These are phyloP conservation scores for Helicolenus hilgendorfi DNA, from an alignment of 2,797 vertebrate genomes.

Conservation along the genomic window DNA sequence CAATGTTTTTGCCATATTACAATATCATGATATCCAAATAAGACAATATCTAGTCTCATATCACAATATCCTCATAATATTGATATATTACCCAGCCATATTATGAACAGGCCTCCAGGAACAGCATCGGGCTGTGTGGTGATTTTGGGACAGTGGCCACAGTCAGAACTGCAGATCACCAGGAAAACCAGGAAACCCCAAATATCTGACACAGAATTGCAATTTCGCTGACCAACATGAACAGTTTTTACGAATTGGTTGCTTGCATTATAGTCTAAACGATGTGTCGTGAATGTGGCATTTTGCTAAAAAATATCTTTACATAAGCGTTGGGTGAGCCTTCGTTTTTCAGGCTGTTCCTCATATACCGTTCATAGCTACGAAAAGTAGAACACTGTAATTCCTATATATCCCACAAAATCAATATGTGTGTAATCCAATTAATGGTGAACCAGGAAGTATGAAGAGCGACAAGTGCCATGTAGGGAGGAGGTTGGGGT, in stretches of 20 bases:
- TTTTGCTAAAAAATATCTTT: neutral
- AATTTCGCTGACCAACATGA: neutral
- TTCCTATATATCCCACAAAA: no score
- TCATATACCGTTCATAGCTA: no score
- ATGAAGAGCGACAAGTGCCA: no score
- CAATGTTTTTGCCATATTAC: no score
- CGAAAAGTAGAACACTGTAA: no score
- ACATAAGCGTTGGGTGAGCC: neutral
- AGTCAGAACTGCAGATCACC: no score
- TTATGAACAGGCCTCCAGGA: neutral
- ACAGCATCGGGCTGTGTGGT: neutral
- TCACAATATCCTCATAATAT: no score
- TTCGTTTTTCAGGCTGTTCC: neutral
- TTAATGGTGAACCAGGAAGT: no score
- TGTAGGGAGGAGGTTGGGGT: no score
- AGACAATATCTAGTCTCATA: no score
- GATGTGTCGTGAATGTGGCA: neutral
- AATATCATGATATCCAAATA: no score
- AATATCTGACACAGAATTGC: neutral
- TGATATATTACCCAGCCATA: neutral
- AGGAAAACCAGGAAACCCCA: neutral
- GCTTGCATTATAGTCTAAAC: neutral
- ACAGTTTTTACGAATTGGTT: neutral
- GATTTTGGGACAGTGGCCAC: neutral
- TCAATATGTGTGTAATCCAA: no score